Evolutionary conservation across 2,797 vertebrate species (phyloP), one percentile per base, ranked within the genome.

Genomic region (Tenualosa thibaudeaui): DNA sequence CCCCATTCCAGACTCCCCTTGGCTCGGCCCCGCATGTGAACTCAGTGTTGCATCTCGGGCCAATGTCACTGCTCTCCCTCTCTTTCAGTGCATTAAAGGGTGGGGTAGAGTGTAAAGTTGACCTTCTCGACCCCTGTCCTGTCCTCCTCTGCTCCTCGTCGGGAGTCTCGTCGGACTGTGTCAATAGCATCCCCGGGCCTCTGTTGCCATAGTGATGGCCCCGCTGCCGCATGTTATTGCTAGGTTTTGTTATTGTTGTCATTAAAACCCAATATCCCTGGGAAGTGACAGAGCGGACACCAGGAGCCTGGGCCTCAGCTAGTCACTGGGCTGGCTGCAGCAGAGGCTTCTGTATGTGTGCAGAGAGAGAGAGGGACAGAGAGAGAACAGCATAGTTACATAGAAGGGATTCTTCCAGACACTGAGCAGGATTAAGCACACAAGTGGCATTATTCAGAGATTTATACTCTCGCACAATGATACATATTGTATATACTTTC

Each of bases 261-360:
- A 68, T 82, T 85, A 85, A 65, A 68, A 82, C 60, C 37, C 84
- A 68, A 81, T 40, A 85, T 43, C n/a, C 58, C 58, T 82, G 56
- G 60, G 84, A 85, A 68, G 81, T 53, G 56, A 37, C 81, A 24
- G 71, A 54, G 81, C 49, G 60, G 58, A 68, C 22, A 46, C 84
- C 13, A 31, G 68, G 68, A 75, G 68, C 37, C 19, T 78, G 71
- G 71, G 71, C 71, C 40, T 78, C 71, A 78, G 37, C 43, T 40
- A 78, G 10, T 65, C 19, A 26, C 68, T 43, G 37, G 17, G 71
- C 7, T 40, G 12, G 43, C 71, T 9, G 6, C 71, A n/a, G 71
- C 40, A 7, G 40, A 40, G 15, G 40, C 71, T 78, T 78, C 71
- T 78, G 71, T 78, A 46, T 78, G 37, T 22, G 71, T 8, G 15